A percentile compares a stretch with the other conserved stretches of the same genome.
Conservation (phyloP, 2,888 invertebrate genomes). For the Heliconius ethilla region DNA sequence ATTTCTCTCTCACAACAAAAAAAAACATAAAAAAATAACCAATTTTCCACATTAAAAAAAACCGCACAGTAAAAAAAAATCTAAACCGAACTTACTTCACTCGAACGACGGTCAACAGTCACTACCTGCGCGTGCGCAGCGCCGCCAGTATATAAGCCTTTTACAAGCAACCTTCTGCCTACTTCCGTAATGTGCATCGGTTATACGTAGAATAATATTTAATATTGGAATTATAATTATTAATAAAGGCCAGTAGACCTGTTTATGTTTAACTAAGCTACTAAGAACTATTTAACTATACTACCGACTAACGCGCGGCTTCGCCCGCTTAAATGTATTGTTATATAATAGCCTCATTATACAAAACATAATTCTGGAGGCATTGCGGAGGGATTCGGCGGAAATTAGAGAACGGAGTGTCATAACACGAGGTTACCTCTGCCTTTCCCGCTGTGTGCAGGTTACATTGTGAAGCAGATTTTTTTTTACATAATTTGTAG, state of each 20-base stretch:
- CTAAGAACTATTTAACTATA: not conserved
- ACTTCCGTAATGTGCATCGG: conserved; percentile 65
- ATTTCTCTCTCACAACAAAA: not conserved
- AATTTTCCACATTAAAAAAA: not conserved
- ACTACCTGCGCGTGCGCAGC: conserved; percentile 66
- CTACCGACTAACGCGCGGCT: not conserved
- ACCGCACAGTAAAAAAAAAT: conserved; percentile 12
- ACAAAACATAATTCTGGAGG: no score
- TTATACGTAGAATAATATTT: conserved; percentile 2
- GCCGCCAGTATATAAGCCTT: conserved; percentile 66
- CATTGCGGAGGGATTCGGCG: no score
- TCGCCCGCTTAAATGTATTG: no score
- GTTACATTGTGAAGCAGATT: no score
- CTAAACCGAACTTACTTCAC: conserved; percentile 39
- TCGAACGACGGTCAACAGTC: conserved; percentile 52
- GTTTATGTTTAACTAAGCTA: not conserved
- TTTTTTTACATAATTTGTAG: no score
- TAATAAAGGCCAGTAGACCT: conserved; percentile 19
- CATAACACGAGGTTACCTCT: no score
- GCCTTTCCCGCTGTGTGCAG: no score
- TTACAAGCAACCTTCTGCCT: conserved; percentile 65
- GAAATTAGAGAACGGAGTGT: no score
- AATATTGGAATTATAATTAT: conserved; percentile 13
- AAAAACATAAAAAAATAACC: not conserved
- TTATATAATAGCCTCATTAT: no score